Evolutionary conservation across 2,113 vertebrate species (phyloP).

Genomic region (Tragelaphus imberbis): DNA sequence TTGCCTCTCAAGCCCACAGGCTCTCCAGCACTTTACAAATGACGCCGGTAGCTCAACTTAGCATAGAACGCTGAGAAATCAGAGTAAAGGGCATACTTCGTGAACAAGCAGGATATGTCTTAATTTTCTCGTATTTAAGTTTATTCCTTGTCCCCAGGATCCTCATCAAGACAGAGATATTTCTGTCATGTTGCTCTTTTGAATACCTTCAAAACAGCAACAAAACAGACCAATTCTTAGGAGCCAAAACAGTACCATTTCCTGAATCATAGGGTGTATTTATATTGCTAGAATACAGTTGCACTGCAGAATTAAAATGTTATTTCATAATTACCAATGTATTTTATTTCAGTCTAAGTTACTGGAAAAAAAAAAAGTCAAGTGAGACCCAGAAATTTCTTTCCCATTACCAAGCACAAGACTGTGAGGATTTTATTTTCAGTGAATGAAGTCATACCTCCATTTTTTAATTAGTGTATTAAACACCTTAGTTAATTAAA

Average conservation of each 20-base stretch:
- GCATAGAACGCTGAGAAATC: not conserved
- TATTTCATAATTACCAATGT: not conserved
- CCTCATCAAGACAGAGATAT: not conserved
- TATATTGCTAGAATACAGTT: not conserved
- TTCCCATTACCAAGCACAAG: not conserved
- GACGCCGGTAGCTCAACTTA: not conserved
- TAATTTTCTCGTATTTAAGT: not conserved
- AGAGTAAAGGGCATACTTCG: not conserved
- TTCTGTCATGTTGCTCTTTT: not conserved
- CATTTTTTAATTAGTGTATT: not conserved
- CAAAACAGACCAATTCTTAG: not conserved
- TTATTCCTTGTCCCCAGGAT: not conserved
- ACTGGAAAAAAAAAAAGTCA: not conserved
- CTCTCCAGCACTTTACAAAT: not conserved
- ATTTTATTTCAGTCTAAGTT: not conserved
- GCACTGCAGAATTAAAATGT: not conserved
- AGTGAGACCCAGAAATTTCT: not conserved
- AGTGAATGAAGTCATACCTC: not conserved
- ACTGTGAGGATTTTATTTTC: not conserved
- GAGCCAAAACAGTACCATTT: not conserved
- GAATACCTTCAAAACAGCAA: not conserved
- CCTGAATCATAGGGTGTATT: slow-evolving; percentile 26
- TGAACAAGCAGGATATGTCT: not conserved
- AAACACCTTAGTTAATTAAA: not conserved
- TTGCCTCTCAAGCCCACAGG: not conserved